phyloP scores from a whole-genome alignment of 2,113 vertebrate species.

The Lagenorhynchus albirostris region DNA sequence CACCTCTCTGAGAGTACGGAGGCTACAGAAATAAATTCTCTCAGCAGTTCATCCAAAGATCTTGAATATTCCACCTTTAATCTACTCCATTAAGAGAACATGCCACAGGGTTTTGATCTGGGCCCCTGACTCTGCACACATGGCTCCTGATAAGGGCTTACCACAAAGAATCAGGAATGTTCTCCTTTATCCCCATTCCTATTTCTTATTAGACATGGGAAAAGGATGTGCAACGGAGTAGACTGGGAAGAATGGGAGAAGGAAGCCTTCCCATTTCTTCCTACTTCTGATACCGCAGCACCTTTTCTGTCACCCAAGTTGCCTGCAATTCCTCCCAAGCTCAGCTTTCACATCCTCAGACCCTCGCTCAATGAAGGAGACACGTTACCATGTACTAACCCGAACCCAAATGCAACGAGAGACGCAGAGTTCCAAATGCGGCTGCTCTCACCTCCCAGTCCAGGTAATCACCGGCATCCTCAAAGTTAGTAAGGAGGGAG shows the following conservation, averaged over 20 bases:
- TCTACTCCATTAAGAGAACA: not conserved
- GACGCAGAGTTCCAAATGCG: slow-evolving; percentile 85
- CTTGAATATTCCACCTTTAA: not conserved
- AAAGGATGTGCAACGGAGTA: not conserved
- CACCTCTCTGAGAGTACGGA: not conserved
- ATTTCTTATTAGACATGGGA: not conserved
- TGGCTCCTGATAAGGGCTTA: not conserved
- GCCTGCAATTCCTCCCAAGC: not conserved
- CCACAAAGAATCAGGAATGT: not conserved
- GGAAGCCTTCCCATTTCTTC: not conserved
- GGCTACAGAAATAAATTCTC: not conserved
- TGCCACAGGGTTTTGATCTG: not conserved
- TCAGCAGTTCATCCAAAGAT: not conserved
- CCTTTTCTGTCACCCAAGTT: not conserved
- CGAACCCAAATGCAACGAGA: slow-evolving; percentile 84
- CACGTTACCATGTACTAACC: slow-evolving; percentile 86
- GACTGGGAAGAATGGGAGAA: not conserved
- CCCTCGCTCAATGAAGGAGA: slow-evolving; percentile 79
- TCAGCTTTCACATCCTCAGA: slow-evolving; percentile 31
- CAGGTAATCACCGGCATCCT: slow-evolving; percentile 90
- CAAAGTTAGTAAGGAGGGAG: slow-evolving; percentile 91
- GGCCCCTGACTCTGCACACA: not conserved
- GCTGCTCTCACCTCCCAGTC: slow-evolving; percentile 91
- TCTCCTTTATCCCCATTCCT: not conserved
- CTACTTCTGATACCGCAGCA: not conserved